Conservation (phyloP, 2,113 vertebrate genomes). For the Grantiella picta region DNA sequence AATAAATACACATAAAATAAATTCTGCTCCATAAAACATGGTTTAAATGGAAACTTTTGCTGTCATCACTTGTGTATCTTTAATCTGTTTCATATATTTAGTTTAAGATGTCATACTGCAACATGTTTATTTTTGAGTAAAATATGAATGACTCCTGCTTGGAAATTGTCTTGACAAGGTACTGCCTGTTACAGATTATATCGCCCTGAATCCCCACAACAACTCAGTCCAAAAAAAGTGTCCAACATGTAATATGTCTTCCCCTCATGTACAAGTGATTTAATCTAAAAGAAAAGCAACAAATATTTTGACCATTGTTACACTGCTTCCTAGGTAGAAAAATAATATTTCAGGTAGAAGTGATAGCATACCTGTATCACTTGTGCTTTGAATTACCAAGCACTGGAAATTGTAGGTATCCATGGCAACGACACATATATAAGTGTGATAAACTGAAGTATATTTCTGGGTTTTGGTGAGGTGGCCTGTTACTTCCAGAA, state of each 20-base stretch:
- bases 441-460: conserved; percentile 9
- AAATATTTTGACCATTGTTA: neutral
- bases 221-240: neutral
- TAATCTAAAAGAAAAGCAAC: neutral
- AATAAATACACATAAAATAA: neutral
- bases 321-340: neutral
- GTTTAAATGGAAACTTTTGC: neutral
- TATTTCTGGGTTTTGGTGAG: conserved; percentile 13
- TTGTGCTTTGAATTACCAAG: conserved; percentile 38
- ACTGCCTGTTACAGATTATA: neutral
- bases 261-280: neutral
- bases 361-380: neutral
- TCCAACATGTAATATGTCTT: neutral
- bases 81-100: neutral
- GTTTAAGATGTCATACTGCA: neutral
- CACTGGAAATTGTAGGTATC: conserved; percentile 2
- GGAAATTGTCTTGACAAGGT: neutral
- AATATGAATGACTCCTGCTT: neutral
- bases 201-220: neutral
- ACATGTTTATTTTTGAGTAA: neutral
- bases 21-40: neutral
- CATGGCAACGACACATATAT: neutral
- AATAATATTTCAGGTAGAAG: neutral
- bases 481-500: neutral
- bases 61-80: neutral